Conservation (phyloP, 1,140 invertebrate genomes). For the Melipona quadrifasciata region DNA sequence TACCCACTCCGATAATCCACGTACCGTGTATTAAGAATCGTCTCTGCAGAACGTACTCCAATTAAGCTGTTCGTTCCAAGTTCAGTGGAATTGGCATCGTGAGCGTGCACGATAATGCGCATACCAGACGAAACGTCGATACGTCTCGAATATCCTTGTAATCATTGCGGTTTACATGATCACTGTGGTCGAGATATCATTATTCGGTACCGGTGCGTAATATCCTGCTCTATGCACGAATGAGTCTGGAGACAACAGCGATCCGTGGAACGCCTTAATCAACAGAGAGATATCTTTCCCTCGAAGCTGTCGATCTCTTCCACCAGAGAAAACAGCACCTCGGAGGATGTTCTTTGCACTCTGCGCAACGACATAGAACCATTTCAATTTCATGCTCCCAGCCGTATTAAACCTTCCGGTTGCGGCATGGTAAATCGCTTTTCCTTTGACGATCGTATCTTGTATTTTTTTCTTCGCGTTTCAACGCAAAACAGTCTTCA, state of each 20-base stretch:
- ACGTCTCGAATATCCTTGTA: slow-evolving; percentile 30
- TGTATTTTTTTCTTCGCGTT: slow-evolving; percentile 26
- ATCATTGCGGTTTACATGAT: slow-evolving; percentile 57
- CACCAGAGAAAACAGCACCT: slow-evolving; percentile 43
- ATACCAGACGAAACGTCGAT: slow-evolving; percentile 38
- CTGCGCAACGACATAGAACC: slow-evolving; percentile 51
- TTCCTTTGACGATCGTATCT: slow-evolving; percentile 38
- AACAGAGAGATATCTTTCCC: slow-evolving; percentile 32
- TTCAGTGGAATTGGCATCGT: background rate
- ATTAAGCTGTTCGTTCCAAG: background rate
- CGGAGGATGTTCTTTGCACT: slow-evolving; percentile 26
- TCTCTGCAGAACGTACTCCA: background rate
- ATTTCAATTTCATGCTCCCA: slow-evolving; percentile 46
- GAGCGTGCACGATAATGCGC: background rate
- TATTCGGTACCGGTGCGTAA: slow-evolving; percentile 75
- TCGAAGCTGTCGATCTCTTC: slow-evolving; percentile 7
- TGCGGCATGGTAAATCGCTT: slow-evolving; percentile 34
- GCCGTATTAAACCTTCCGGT: slow-evolving; percentile 29
- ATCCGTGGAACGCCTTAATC: slow-evolving; percentile 60
- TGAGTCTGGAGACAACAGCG: slow-evolving; percentile 75
- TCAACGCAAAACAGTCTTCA: background rate
- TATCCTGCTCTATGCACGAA: slow-evolving; percentile 79
- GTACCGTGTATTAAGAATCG: background rate
- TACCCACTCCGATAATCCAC: background rate
- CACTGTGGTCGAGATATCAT: slow-evolving; percentile 77